These are phyloP conservation scores for Synchiropus splendidus DNA, from an alignment of 2,113 vertebrate species.

Conservation along the genomic window DNA sequence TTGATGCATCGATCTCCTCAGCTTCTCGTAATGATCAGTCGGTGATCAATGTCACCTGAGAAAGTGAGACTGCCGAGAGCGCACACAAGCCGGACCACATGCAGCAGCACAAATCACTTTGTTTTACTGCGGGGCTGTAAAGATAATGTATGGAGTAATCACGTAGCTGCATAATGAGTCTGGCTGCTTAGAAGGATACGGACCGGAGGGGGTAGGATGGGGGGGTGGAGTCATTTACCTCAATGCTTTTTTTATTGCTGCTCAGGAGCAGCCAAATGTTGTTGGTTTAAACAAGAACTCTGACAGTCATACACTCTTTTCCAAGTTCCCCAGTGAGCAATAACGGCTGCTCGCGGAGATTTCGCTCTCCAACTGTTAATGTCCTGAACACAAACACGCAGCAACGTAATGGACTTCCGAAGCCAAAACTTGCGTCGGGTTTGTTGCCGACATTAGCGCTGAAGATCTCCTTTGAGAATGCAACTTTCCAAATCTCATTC, in stretches of 20 bases:
- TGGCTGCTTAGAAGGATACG: conserved; percentile 16
- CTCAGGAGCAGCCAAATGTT: conserved; percentile 4
- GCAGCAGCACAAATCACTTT: conserved; percentile 44
- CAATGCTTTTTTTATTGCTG: conserved; percentile 1
- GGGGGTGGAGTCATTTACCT: no score
- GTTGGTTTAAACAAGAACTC: conserved; percentile 12
- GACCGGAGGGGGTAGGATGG: no score
- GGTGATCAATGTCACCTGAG: conserved; percentile 47
- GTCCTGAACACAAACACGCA: no score
- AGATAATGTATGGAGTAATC: conserved; percentile 42
- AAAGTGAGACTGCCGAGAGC: conserved; percentile 17
- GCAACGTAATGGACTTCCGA: no score
- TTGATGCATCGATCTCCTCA: conserved; percentile 44
- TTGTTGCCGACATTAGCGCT: no score
- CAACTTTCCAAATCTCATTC: no score
- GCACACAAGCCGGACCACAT: conserved; percentile 16
- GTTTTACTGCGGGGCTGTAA: conserved; percentile 38
- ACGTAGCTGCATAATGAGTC: conserved; percentile 38
- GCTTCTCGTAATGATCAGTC: conserved; percentile 24
- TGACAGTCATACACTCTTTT: conserved; percentile 1
- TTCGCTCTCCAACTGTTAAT: no score
- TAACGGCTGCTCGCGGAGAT: conserved; percentile 5
- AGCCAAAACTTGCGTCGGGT: no score
- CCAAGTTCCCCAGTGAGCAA: neutral
- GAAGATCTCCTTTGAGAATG: no score